Evolutionary conservation across 2,888 invertebrate genomes (phyloP).

Genomic region (Dryomyza anilis): DNA sequence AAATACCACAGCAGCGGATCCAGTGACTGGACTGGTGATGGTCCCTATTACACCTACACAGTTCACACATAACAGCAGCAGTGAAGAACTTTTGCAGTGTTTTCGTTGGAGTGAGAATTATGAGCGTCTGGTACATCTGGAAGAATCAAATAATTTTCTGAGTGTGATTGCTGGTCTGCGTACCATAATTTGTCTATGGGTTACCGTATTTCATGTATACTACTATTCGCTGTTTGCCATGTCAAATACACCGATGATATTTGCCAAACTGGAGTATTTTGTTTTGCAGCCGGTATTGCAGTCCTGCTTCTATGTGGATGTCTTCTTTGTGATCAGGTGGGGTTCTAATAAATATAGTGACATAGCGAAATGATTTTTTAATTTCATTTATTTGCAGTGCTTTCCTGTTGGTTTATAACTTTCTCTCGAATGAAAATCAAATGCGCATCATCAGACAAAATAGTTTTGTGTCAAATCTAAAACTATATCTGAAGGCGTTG

Average conservation of each 20-base stretch:
- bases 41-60: too few species aligned
- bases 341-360: not conserved
- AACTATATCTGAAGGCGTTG: constrained; percentile 42
- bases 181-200: constrained; percentile 49
- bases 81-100: constrained; percentile 45
- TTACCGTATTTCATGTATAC: constrained; percentile 50
- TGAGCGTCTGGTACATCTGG: constrained; percentile 36
- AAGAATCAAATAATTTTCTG: constrained; percentile 39
- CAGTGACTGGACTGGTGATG: not conserved
- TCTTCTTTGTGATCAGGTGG: constrained; percentile 53
- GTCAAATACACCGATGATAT: constrained; percentile 45
- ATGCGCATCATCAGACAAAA: constrained; percentile 39
- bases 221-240: constrained; percentile 50
- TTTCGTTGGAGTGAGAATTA: constrained; percentile 46
- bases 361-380: too few species aligned
- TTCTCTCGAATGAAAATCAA: constrained; percentile 42
- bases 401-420: constrained; percentile 47
- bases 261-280: constrained; percentile 45
- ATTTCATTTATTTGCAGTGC: constrained; percentile 37
- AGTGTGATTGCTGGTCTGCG: constrained; percentile 47
- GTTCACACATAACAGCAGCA: too few species aligned
- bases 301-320: constrained; percentile 50
- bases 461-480: constrained; percentile 38
- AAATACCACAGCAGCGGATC: not conserved
- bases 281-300: constrained; percentile 48